Conservation (phyloP, 2,888 invertebrate species). For the Anoplius nigerrimus region DNA sequence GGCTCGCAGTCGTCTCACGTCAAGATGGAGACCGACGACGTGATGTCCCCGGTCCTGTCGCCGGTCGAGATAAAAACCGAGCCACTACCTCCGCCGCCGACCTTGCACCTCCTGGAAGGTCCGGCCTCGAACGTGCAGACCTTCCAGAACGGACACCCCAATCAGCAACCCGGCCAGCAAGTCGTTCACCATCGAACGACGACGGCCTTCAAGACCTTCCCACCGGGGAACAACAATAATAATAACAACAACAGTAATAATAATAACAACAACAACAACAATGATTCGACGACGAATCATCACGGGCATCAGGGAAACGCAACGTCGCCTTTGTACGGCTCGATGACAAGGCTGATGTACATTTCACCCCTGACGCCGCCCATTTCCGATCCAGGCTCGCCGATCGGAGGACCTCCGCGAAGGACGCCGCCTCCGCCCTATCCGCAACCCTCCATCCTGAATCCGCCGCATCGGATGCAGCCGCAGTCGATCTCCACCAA, state of each 20-base stretch:
- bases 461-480: constrained; percentile 67
- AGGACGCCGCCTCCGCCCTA: constrained; percentile 88
- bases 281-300: constrained; percentile 55
- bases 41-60: constrained; percentile 83
- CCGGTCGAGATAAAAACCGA: constrained; percentile 89
- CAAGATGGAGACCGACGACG: constrained; percentile 87
- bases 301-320: constrained; percentile 69
- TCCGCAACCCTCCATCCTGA: constrained; percentile 78
- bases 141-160: constrained; percentile 74
- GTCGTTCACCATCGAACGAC: constrained; percentile 61
- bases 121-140: constrained; percentile 72
- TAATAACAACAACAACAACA: constrained; percentile 41
- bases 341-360: constrained; percentile 83
- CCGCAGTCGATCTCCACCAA: constrained; percentile 74
- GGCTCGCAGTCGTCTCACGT: constrained; percentile 81
- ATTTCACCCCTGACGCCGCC: constrained; percentile 92
- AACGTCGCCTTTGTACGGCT: constrained; percentile 76
- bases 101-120: constrained; percentile 78
- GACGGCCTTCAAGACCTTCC: constrained; percentile 66
- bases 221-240: constrained; percentile 42
- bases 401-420: constrained; percentile 80
- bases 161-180: constrained; percentile 54
- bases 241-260: constrained; percentile 49
- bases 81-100: constrained; percentile 76
- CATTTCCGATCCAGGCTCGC: constrained; percentile 91